phyloP scores from a whole-genome alignment of 2,797 vertebrate species.

The Chloroceryle amazona region DNA sequence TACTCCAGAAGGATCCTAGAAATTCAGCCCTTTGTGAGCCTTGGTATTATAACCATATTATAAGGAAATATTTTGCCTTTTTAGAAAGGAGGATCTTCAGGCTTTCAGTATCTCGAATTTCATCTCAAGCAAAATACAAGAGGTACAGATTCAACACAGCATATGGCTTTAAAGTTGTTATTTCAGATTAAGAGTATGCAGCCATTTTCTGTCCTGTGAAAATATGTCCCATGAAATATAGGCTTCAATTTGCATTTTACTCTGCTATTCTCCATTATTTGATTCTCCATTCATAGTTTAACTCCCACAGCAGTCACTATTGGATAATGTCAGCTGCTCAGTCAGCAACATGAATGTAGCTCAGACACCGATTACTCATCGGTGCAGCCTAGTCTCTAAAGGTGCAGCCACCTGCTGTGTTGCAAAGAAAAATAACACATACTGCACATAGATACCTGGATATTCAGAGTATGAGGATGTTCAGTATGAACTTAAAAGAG shows the following conservation, averaged over 20 bases:
- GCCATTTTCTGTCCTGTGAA: not conserved
- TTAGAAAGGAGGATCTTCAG: not conserved
- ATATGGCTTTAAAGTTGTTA: not conserved
- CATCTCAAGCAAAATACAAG: not conserved
- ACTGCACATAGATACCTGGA: constrained; percentile 18
- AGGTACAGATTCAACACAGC: not conserved
- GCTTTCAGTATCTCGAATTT: not conserved
- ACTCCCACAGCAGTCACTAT: constrained; percentile 17
- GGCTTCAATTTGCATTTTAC: constrained; percentile 38
- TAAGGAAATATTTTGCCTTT: not conserved
- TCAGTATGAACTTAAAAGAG: not conserved
- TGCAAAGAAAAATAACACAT: constrained; percentile 50
- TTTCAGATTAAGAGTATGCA: constrained; percentile 6
- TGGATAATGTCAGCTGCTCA: constrained; percentile 55
- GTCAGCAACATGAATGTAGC: constrained; percentile 56
- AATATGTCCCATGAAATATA: constrained; percentile 40
- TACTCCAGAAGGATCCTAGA: not conserved
- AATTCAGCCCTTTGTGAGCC: not conserved
- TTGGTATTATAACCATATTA: not conserved
- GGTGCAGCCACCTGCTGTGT: constrained; percentile 62
- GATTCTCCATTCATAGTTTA: constrained; percentile 57
- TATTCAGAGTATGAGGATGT: not conserved
- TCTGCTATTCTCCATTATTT: constrained; percentile 20
- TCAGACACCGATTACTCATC: constrained; percentile 60
- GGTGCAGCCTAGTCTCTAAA: constrained; percentile 43